A percentile compares a stretch with the other conserved stretches of the same genome.
phyloP scores from a whole-genome alignment of 2,888 invertebrate species.

The Dinocampus coccinellae region DNA sequence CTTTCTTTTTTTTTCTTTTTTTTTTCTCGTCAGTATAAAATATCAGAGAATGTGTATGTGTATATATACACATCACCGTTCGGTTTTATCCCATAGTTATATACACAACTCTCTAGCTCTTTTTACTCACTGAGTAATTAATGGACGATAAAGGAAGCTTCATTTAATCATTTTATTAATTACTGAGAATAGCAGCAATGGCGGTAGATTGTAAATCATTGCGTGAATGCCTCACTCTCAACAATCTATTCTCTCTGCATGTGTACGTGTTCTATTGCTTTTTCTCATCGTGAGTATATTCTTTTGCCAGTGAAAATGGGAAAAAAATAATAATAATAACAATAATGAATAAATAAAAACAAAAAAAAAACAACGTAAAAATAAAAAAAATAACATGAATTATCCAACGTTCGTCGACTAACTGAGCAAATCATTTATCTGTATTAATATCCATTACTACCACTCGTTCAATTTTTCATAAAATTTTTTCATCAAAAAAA shows the following conservation, averaged over 20 bases:
- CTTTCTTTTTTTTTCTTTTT: constrained; percentile 7
- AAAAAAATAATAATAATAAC: too few species aligned
- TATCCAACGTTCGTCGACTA: not conserved
- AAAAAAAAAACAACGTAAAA: not conserved
- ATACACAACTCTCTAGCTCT: constrained; percentile 21
- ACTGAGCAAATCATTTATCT: constrained; percentile 11
- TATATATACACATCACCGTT: not conserved
- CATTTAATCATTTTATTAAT: constrained; percentile 61
- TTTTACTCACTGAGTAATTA: constrained; percentile 48
- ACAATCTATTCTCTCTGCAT: not conserved
- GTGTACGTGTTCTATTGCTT: constrained; percentile 20
- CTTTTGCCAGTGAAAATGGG: constrained; percentile 12
- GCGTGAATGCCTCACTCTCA: constrained; percentile 23
- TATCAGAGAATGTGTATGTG: not conserved
- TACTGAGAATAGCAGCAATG: constrained; percentile 50
- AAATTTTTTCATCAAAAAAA: not conserved
- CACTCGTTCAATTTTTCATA: not conserved
- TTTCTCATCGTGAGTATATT: not conserved
- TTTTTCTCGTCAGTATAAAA: not conserved
- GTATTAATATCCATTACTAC: not conserved
- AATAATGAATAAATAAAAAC: constrained; percentile 6
- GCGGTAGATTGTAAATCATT: constrained; percentile 52
- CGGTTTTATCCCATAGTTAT: constrained; percentile 8
- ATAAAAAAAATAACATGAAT: not conserved
- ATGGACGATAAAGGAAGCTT: constrained; percentile 50